Conservation (phyloP, 2,888 invertebrate genomes). For the Parascotia fuliginaria region DNA sequence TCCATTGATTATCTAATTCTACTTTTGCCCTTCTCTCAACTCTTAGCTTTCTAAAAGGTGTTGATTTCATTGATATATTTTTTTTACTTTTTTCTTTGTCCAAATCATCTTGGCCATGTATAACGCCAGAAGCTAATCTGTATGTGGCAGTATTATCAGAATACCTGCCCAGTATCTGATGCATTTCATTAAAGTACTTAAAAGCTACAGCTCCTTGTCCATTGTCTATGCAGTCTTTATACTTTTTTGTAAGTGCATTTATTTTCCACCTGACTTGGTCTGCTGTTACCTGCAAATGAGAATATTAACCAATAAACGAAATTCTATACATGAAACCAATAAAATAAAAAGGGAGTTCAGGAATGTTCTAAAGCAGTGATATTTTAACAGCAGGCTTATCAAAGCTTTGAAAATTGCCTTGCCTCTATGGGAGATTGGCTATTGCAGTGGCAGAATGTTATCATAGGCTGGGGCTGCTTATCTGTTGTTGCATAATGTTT, state of each 20-base stretch:
- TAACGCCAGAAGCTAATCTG: constrained; percentile 63
- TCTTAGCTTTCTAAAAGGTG: constrained; percentile 63
- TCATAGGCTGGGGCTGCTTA: too few relatives aligned
- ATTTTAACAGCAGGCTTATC: too few relatives aligned
- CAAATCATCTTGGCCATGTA: constrained; percentile 48
- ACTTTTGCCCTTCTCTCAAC: constrained; percentile 66
- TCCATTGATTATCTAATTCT: constrained; percentile 70
- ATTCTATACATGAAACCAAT: too few relatives aligned
- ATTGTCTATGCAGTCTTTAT: constrained; percentile 68
- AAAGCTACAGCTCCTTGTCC: constrained; percentile 60
- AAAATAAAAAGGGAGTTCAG: too few relatives aligned
- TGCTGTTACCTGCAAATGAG: constrained; percentile 59
- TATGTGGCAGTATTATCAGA: constrained; percentile 59
- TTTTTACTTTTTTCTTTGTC: constrained; percentile 53
- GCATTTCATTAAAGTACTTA: constrained; percentile 74
- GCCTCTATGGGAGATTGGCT: too few relatives aligned
- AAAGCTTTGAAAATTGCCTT: too few relatives aligned
- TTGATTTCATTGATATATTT: constrained; percentile 49
- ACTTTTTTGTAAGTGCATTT: constrained; percentile 71
- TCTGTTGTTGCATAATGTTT: too few relatives aligned
- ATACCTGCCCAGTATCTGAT: constrained; percentile 65
- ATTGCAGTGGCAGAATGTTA: too few relatives aligned
- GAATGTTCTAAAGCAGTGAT: too few relatives aligned
- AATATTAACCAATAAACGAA: not conserved
- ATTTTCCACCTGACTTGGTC: constrained; percentile 74